Percentiles rank a stretch among this genome's conserved stretches.
Conservation (phyloP, 2,797 vertebrate genomes). For the Callimico goeldii region DNA sequence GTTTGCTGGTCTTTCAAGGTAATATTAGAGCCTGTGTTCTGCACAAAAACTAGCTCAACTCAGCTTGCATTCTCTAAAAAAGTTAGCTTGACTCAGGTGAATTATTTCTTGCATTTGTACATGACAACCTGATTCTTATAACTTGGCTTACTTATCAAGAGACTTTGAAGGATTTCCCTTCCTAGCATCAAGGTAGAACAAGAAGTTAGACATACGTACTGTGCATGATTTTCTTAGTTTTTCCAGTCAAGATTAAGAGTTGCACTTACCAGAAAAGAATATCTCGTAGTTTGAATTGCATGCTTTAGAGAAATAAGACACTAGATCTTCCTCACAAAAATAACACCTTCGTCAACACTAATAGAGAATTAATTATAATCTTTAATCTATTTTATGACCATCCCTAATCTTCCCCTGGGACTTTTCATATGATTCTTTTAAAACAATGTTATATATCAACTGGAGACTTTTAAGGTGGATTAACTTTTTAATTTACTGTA, state of each 20-base stretch:
- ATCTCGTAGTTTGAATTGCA: slow-evolving; percentile 1
- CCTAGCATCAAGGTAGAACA: not conserved
- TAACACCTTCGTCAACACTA: slow-evolving; percentile 41
- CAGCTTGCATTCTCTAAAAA: slow-evolving; percentile 16
- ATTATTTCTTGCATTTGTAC: slow-evolving; percentile 43
- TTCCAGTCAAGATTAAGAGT: not conserved
- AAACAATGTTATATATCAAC: not conserved
- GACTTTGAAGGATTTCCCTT: slow-evolving; percentile 22
- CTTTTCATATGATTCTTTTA: not conserved
- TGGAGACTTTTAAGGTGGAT: slow-evolving; percentile 58
- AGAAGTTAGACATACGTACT: not conserved
- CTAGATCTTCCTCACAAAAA: slow-evolving; percentile 45
- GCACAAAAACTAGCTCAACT: not conserved
- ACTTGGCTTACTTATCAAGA: not conserved
- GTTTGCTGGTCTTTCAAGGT: slow-evolving; percentile 18
- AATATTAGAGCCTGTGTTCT: not conserved
- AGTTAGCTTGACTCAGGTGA: slow-evolving; percentile 10
- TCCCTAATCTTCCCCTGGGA: not conserved
- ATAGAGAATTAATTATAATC: slow-evolving; percentile 32
- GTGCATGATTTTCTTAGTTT: not conserved
- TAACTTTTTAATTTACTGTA: slow-evolving; percentile 43
- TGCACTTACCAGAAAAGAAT: slow-evolving; percentile 14
- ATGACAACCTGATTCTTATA: slow-evolving; percentile 41
- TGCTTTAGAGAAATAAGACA: slow-evolving; percentile 22
- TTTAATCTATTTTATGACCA: slow-evolving; percentile 32